Conservation (phyloP, 2,888 invertebrate species). For the Nephrotoma guestfalica region DNA sequence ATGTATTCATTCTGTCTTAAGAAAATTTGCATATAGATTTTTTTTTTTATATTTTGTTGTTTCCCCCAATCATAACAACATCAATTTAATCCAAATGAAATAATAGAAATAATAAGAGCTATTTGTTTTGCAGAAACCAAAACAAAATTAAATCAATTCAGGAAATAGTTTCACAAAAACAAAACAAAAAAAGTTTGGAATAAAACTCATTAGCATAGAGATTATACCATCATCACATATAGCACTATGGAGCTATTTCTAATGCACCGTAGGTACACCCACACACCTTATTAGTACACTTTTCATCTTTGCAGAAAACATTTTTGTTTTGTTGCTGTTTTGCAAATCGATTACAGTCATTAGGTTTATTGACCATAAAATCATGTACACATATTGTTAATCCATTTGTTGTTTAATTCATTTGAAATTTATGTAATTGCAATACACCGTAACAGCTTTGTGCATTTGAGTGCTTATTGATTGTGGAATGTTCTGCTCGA, state of each 20-base stretch:
- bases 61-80: background rate
- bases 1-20: background rate
- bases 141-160: background rate
- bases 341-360: background rate
- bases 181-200: background rate
- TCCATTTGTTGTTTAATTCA: background rate
- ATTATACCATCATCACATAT: background rate
- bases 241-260: background rate
- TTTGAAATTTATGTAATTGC: background rate
- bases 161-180: background rate
- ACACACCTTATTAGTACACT: background rate
- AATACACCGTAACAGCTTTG: background rate
- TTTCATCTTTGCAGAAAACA: background rate
- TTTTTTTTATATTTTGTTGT: background rate
- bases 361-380: background rate
- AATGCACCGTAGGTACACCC: background rate
- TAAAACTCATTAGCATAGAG: background rate
- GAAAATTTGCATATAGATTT: background rate
- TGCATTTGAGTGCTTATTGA: background rate
- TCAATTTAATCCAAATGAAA: background rate
- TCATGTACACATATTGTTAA: background rate
- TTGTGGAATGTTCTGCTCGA: background rate
- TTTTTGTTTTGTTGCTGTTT: background rate
- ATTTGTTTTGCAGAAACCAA: background rate
- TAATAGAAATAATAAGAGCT: background rate